Evolutionary conservation across 2,797 vertebrate genomes (phyloP).

Genomic region (Sebastes ruberrimus): DNA sequence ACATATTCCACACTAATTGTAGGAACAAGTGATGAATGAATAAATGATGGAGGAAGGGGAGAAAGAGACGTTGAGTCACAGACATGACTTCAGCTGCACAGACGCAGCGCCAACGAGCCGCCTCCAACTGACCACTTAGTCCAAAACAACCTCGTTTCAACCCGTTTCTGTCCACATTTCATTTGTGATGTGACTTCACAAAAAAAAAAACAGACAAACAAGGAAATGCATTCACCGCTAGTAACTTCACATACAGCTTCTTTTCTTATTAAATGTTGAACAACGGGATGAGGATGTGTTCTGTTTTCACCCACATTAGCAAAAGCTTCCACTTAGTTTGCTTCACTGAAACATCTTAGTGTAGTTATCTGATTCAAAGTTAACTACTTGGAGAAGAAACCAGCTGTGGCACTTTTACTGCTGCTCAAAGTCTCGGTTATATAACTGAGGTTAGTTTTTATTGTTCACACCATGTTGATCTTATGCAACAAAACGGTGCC

Average conservation of each 20-base stretch:
- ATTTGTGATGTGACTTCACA: not conserved
- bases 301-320: not conserved
- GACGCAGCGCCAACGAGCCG: constrained; percentile 48
- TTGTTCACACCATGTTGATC: constrained; percentile 10
- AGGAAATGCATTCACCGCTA: not conserved
- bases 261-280: not conserved
- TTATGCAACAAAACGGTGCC: constrained; percentile 17
- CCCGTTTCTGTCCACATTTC: constrained; percentile 9
- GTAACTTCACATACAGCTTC: not conserved
- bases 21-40: constrained; percentile 49
- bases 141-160: constrained; percentile 19
- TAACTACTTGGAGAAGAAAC: not conserved
- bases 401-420: constrained; percentile 1
- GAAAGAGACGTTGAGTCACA: constrained; percentile 61
- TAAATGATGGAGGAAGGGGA: constrained; percentile 16
- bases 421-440: constrained; percentile 19
- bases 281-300: not conserved
- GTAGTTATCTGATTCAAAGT: constrained; percentile 1
- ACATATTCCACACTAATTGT: constrained; percentile 25
- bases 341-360: not conserved
- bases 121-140: constrained; percentile 58
- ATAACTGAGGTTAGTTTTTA: constrained; percentile 41
- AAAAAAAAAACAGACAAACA: not conserved
- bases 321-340: not conserved
- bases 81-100: constrained; percentile 74